These are phyloP conservation scores for Acropternis orthonyx DNA, from an alignment of 2,797 vertebrate genomes.

Conservation along the genomic window DNA sequence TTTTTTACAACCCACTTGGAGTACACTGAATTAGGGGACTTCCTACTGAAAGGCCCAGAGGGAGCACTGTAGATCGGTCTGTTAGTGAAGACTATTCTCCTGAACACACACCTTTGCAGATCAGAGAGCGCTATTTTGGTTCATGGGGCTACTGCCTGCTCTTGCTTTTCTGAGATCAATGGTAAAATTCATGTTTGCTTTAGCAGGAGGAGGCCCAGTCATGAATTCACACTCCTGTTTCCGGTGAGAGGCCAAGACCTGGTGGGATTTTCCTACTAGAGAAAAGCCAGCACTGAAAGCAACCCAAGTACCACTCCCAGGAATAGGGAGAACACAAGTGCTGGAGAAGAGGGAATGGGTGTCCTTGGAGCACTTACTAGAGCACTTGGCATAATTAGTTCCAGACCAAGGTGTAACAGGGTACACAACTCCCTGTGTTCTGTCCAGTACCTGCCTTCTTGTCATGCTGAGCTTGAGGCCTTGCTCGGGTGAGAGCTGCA, in stretches of 20 bases:
- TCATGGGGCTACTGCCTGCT: background rate
- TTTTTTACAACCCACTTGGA: background rate
- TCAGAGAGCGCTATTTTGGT: background rate
- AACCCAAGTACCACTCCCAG: background rate
- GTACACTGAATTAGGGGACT: background rate
- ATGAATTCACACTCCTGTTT: background rate
- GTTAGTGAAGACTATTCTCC: background rate
- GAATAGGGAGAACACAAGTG: background rate
- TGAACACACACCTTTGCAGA: background rate
- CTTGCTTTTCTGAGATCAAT: background rate
- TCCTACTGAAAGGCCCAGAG: background rate
- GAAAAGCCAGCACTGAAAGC: background rate
- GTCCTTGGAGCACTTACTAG: background rate
- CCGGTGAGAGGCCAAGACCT: background rate
- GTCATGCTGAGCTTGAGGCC: conserved; percentile 63
- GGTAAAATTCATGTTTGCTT: background rate
- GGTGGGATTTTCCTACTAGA: background rate
- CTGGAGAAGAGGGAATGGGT: background rate
- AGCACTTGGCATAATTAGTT: background rate
- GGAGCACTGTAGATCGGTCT: background rate
- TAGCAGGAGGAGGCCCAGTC: background rate
- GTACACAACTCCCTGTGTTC: background rate
- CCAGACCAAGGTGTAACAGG: background rate
- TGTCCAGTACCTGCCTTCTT: conserved; percentile 68
- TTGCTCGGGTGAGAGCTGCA: conserved; percentile 59